Evolutionary conservation across 2,113 vertebrate genomes (phyloP), one percentile per base, ranked within the genome.

Genomic region (Noturus placidus): DNA sequence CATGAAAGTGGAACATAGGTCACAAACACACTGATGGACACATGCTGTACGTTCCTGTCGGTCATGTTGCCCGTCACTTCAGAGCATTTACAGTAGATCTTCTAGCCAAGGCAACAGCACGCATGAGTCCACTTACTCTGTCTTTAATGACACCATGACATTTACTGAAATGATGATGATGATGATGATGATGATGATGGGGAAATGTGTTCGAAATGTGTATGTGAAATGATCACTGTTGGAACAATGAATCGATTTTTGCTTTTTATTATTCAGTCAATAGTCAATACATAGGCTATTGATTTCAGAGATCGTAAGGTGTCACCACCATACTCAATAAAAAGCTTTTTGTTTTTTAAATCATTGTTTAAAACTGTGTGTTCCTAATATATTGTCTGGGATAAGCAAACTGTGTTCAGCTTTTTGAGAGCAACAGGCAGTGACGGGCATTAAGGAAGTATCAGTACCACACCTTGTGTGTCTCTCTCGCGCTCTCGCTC

Each of bases 401-500:
- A 61, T 61, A 19, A 63, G 63, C 35, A 80, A 33, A 35, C 46
- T 42, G 46, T 81, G 27, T 72, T 27, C 38, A 54, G 42, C 5
- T 22, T 50, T 38, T 19, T 3, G 9, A 85, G 54, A 50, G 0
- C 5, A 85, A 38, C 50, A 52, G n/a, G 25, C 83, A 88, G 46
- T 87, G 67, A 78, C 70, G 33, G 56, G 72, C 83, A 35, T 46
- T 63, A 63, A 50, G 81, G 80, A 85, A 84, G 79, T 90, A 85
- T 88, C 52, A 3, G 69, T 1, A 87, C 86, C 92, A 91, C 89
- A 61, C 91, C 92, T 86, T 69, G 74, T 92, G 74, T 85, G 50
- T 7, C 5, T 46, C 42, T 46, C 42, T 42, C 42, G 5, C 38
- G 3, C 46, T 46, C 46, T 46, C 46, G n/a, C n/a, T n/a, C n/a